These are phyloP conservation scores for Cheumatopsyche charites DNA, from an alignment of 1,140 invertebrate genomes.

Conservation along the genomic window DNA sequence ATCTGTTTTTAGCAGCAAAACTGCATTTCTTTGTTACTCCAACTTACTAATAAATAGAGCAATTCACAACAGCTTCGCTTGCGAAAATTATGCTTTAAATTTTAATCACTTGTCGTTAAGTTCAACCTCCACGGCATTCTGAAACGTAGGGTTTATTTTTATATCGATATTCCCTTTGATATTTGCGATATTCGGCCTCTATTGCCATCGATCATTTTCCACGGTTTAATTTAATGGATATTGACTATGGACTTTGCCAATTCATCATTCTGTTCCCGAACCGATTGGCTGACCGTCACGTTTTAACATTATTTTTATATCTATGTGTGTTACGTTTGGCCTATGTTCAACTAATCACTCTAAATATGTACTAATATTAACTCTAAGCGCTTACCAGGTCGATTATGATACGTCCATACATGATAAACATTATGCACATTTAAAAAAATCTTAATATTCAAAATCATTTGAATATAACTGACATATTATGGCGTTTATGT, in stretches of 20 bases:
- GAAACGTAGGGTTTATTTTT: background rate
- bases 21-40: too few relatives aligned
- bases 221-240: conserved; percentile 13
- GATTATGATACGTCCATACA: background rate
- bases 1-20: too few relatives aligned
- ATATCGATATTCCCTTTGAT: background rate
- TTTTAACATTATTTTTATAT: conserved; percentile 5
- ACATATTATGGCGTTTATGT: too few relatives aligned
- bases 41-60: too few relatives aligned
- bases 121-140: background rate
- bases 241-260: conserved; percentile 15
- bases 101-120: background rate
- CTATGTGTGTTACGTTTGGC: conserved; percentile 5
- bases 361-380: conserved; percentile 1
- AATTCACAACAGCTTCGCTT: too few relatives aligned
- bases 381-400: too few relatives aligned
- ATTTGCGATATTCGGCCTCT: background rate
- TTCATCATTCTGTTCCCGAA: background rate
- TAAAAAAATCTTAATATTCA: too few relatives aligned
- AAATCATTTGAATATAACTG: too few relatives aligned
- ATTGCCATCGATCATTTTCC: background rate
- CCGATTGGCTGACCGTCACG: background rate
- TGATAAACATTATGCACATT: background rate
- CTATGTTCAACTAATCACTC: conserved; percentile 2
- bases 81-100: too few relatives aligned